Base-by-base conservation (phyloP, 2,888 invertebrate species). In the Theristus sp. region DNA sequence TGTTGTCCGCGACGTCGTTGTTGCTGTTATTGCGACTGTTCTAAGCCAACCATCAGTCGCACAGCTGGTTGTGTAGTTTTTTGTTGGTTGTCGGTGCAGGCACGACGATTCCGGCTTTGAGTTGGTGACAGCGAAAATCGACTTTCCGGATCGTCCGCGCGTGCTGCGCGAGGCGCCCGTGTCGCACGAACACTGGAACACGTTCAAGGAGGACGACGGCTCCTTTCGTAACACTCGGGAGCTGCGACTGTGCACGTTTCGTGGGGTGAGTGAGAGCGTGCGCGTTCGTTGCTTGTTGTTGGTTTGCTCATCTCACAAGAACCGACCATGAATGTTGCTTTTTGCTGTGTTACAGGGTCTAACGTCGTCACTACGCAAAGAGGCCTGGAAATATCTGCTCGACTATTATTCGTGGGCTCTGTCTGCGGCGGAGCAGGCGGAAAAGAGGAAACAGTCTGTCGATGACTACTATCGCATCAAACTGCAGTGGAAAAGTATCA, bases 381-480 rank as follows among this genome's bases (percentile, higher is more conserved):
- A 87, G 68, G 87, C 90, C 0, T 98, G 96, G 96, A 94, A 93
- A 74, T 94, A 86, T 75, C 80, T 98, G 2, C 79, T 98, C 0
- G 86, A 86, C 67, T 91, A 87, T 73, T 84, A 85, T 71, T 83
- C 84, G 0, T 93, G 90, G 89, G 79, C 83, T 63, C 84, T 85
- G 67, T 86, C 86, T 0, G 80, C 82, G 58, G 74, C 80, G 20
- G 84, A 88, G 68, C 80, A 59, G 29, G 46, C 56, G 0, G 56
- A 68, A 65, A 75, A 85, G 46, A 81, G 84, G 46, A 83, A 83
- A 70, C 79, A 81, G 66, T 86, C 84, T 75, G 62, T 65, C 25
- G 66, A 66, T 22, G 68, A 70, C 38, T 73, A 73, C 63, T 62
- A 67, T 24, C 65, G 66, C 6, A 70, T 98, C 91, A 98, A 96